Conservation (phyloP, 2,888 invertebrate species). For the Polylopha cassiicola region DNA sequence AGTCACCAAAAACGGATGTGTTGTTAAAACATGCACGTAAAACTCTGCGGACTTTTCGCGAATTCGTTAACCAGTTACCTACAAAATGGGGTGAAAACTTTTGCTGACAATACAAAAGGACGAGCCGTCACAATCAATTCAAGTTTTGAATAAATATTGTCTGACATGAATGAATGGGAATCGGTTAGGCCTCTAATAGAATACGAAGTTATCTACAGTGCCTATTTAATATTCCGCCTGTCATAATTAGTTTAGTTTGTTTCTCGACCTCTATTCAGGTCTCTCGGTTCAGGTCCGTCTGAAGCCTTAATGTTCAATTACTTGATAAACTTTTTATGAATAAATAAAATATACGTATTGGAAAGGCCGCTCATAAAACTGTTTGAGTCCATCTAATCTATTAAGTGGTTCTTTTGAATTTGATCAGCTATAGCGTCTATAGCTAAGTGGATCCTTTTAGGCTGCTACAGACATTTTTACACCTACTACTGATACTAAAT, state of each 20-base stretch:
- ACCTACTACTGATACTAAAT: no score
- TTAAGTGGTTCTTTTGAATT: constrained; percentile 17
- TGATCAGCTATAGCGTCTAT: no score
- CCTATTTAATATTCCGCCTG: constrained; percentile 22
- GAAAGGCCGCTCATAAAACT: background rate
- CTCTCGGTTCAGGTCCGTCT: no score
- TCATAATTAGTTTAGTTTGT: constrained; percentile 19
- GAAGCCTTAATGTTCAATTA: constrained; percentile 8
- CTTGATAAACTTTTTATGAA: constrained; percentile 2
- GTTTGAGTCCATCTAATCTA: constrained; percentile 14
- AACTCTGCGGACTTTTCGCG: constrained; percentile 45
- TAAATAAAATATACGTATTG: background rate
- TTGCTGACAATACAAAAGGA: constrained; percentile 14
- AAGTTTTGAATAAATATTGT: constrained; percentile 19
- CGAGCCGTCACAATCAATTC: constrained; percentile 16
- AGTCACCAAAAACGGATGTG: constrained; percentile 42
- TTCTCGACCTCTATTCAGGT: constrained; percentile 13
- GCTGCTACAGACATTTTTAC: no score
- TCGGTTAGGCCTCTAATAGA: constrained; percentile 14
- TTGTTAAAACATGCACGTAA: constrained; percentile 61
- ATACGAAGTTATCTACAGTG: constrained; percentile 20
- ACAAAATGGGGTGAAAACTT: constrained; percentile 19
- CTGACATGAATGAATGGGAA: constrained; percentile 13
- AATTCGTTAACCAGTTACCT: constrained; percentile 45
- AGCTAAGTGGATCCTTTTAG: no score